Percentiles rank a stretch among this genome's conserved stretches.
Conservation (phyloP, 92 coral and sea anemone species). For the Palythoa grandiflora region DNA sequence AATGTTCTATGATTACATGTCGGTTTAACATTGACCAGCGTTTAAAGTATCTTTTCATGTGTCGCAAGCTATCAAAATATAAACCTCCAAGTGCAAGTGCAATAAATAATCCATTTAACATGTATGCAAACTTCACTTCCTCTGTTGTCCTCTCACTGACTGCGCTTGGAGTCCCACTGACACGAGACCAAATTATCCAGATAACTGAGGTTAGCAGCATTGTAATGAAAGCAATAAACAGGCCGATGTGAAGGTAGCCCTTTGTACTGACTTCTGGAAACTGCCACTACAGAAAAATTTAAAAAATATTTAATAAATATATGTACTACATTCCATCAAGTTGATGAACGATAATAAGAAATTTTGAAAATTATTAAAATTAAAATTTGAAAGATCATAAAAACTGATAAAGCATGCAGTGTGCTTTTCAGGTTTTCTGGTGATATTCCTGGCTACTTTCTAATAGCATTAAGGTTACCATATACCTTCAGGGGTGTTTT, state of each 20-base stretch:
- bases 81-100: constrained; percentile 95
- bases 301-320: too few relatives aligned
- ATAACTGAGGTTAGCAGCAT: constrained; percentile 94
- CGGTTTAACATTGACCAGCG: constrained; percentile 93
- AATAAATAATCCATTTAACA: constrained; percentile 94
- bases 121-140: constrained; percentile 94
- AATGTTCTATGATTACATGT: constrained; percentile 80
- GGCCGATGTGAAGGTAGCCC: constrained; percentile 94
- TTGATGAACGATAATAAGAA: too few relatives aligned
- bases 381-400: too few relatives aligned
- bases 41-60: constrained; percentile 85
- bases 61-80: constrained; percentile 92
- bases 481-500: too few relatives aligned
- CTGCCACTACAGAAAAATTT: constrained; percentile 77
- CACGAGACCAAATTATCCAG: constrained; percentile 98
- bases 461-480: too few relatives aligned
- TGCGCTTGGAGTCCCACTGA: constrained; percentile 87
- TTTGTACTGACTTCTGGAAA: constrained; percentile 96
- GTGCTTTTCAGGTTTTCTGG: too few relatives aligned
- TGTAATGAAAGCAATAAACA: constrained; percentile 89
- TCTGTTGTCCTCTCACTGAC: constrained; percentile 91
- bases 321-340: too few relatives aligned
- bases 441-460: too few relatives aligned
- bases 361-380: too few relatives aligned
- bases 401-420: too few relatives aligned